A percentile compares a stretch with the other conserved stretches of the same genome.
Evolutionary conservation across 2,888 invertebrate genomes (phyloP).

Genomic region (Alitta virens): DNA sequence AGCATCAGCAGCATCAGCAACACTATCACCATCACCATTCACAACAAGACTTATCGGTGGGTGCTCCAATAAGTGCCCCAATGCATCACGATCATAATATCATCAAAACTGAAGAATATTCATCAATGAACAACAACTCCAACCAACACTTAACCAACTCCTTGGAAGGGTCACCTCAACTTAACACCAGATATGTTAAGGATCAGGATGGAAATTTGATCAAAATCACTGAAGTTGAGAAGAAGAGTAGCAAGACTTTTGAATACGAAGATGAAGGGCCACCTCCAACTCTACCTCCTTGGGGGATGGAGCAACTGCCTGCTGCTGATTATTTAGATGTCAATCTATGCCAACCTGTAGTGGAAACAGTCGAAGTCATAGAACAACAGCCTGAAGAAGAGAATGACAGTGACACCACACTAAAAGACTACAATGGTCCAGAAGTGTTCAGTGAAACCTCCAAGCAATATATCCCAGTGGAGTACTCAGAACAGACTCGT

Average conservation of each 20-base stretch:
- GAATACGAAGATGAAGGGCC: slow-evolving; percentile 7
- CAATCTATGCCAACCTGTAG: not conserved
- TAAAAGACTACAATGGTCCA: not conserved
- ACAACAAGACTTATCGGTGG: no score
- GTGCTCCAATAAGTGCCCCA: no score
- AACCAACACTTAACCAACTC: slow-evolving; percentile 6
- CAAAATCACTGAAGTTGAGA: slow-evolving; percentile 19
- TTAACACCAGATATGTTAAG: slow-evolving; percentile 8
- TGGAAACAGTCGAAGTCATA: not conserved
- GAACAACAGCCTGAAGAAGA: not conserved
- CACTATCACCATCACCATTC: no score
- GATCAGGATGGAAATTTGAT: slow-evolving; percentile 22
- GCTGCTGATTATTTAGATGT: not conserved
- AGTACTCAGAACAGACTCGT: slow-evolving; percentile 8
- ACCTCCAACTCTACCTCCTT: not conserved
- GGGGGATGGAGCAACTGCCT: not conserved
- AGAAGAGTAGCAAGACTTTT: slow-evolving; percentile 18
- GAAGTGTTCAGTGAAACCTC: slow-evolving; percentile 11
- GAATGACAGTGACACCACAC: not conserved
- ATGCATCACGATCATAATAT: not conserved
- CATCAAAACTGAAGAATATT: slow-evolving; percentile 3
- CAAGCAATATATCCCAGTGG: not conserved
- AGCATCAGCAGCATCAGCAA: no score
- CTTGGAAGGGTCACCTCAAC: slow-evolving; percentile 7
- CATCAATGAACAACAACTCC: slow-evolving; percentile 1